Evolutionary conservation across 2,113 vertebrate species (phyloP).

Genomic region (Nematolebias whitei): DNA sequence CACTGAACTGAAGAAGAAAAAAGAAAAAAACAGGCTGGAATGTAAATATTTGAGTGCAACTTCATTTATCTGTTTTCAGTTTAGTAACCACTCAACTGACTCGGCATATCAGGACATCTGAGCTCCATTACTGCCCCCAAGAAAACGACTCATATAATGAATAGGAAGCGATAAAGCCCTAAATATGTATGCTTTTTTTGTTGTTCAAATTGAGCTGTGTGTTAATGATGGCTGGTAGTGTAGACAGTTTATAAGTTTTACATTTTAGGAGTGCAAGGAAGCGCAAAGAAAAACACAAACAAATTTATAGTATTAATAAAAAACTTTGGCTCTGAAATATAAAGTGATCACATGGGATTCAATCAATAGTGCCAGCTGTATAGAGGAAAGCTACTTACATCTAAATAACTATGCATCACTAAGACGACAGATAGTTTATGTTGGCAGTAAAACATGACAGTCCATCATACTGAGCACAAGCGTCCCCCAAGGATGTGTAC

Average conservation of each 20-base stretch:
- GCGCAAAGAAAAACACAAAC: too few species aligned
- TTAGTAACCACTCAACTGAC: not conserved
- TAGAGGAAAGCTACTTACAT: slow-evolving; percentile 60
- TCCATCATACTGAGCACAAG: too few species aligned
- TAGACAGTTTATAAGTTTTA: slow-evolving; percentile 26
- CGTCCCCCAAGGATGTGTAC: too few species aligned
- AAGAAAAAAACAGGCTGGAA: not conserved
- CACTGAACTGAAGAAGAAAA: not conserved
- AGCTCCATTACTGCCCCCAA: slow-evolving; percentile 32
- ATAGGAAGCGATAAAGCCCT: slow-evolving; percentile 34
- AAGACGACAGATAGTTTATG: slow-evolving; percentile 1
- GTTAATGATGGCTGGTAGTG: slow-evolving; percentile 44
- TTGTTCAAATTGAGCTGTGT: slow-evolving; percentile 33
- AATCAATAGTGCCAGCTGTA: slow-evolving; percentile 59
- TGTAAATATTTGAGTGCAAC: slow-evolving; percentile 13
- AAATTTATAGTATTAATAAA: too few species aligned
- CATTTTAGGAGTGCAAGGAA: too few species aligned
- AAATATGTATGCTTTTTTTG: slow-evolving; percentile 51
- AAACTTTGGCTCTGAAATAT: slow-evolving; percentile 40
- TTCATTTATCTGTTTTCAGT: slow-evolving; percentile 23
- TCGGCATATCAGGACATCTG: slow-evolving; percentile 25
- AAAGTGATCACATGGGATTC: slow-evolving; percentile 65
- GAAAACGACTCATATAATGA: slow-evolving; percentile 55
- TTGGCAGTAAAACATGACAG: too few species aligned
- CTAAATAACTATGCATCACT: slow-evolving; percentile 61